These are phyloP conservation scores for Oncopodura yosiiana DNA, from an alignment of 1,140 invertebrate genomes.

Conservation along the genomic window DNA sequence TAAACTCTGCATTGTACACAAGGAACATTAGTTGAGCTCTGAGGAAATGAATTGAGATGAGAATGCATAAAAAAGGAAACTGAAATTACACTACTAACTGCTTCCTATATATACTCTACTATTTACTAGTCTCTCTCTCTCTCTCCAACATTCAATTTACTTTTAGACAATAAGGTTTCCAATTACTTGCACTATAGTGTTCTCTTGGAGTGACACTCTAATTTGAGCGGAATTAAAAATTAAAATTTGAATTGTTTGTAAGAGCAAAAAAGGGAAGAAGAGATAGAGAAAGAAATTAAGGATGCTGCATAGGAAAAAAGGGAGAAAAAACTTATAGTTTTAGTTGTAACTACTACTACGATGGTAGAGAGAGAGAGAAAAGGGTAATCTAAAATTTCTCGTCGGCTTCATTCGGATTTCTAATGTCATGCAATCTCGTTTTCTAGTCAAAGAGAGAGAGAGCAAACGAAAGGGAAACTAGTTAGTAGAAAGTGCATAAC, in stretches of 20 bases:
- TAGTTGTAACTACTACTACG: not conserved
- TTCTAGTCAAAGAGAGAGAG: not conserved
- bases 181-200: not conserved
- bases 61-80: not conserved
- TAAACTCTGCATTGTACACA: no score
- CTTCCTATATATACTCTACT: no score
- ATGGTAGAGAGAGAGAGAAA: conserved; percentile 2
- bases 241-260: conserved; percentile 13
- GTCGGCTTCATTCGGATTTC: no score
- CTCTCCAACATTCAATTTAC: conserved; percentile 7
- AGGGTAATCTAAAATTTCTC: conserved; percentile 1
- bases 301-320: no score
- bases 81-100: no score
- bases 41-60: not conserved
- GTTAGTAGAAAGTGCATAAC: not conserved
- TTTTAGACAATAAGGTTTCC: not conserved
- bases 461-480: not conserved
- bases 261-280: conserved; percentile 6
- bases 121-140: no score
- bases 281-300: conserved; percentile 12
- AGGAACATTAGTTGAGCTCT: no score
- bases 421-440: no score
- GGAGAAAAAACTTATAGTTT: conserved; percentile 13
- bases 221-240: conserved; percentile 13
- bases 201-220: not conserved